Conservation (phyloP, 2,113 vertebrate genomes). For the Eulacestoma nigropectus region DNA sequence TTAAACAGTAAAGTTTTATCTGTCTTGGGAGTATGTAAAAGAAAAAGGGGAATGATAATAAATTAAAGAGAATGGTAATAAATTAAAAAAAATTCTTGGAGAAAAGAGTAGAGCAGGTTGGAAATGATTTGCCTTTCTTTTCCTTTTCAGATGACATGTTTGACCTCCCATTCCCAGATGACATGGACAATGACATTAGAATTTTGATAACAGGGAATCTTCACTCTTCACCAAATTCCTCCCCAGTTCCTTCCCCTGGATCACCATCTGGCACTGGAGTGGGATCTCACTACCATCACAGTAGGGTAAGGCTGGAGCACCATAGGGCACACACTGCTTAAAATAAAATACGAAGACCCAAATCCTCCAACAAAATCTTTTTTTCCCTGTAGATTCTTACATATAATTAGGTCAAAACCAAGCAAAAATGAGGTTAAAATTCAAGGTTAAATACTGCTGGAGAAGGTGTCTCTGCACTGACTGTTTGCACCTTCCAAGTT, state of each 20-base stretch:
- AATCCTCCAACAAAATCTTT: not conserved
- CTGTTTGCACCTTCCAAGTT: not conserved
- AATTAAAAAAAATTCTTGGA: not conserved
- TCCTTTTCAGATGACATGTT: slow-evolving; percentile 88
- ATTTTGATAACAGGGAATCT: slow-evolving; percentile 96
- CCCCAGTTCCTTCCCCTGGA: slow-evolving; percentile 89
- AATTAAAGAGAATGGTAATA: not conserved
- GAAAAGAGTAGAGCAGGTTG: not conserved
- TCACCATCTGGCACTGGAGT: slow-evolving; percentile 91
- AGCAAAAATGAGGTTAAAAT: not conserved
- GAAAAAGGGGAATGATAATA: not conserved
- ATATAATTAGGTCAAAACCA: not conserved
- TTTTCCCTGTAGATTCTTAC: not conserved
- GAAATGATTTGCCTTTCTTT: not conserved
- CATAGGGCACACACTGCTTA: not conserved
- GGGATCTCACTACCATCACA: slow-evolving; percentile 90
- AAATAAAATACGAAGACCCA: not conserved
- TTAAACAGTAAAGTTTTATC: not conserved
- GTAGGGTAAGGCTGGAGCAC: slow-evolving; percentile 77
- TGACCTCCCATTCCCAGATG: slow-evolving; percentile 93
- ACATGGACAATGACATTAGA: slow-evolving; percentile 96
- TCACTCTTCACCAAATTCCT: slow-evolving; percentile 92
- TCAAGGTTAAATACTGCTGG: not conserved
- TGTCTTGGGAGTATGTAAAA: not conserved
- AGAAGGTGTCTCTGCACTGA: not conserved